These are phyloP conservation scores for Drosophila neonasuta DNA, from an alignment of 2,888 invertebrate species.

Conservation along the genomic window DNA sequence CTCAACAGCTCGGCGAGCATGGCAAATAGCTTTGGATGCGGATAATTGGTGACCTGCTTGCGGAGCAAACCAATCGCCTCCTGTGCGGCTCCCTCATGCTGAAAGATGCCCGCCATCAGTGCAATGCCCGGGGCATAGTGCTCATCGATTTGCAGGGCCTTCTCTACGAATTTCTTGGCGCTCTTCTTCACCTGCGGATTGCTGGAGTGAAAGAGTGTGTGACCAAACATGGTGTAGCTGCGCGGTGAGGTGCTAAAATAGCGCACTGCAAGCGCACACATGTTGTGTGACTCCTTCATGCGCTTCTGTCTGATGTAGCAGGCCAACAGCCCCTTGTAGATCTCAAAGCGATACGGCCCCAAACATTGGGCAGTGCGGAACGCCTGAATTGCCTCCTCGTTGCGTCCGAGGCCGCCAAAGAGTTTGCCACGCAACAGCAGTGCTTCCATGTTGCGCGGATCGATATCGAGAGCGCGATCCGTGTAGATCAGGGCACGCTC, in stretches of 20 bases:
- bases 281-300: constrained; percentile 87
- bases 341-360: constrained; percentile 84
- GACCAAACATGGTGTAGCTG: constrained; percentile 89
- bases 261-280: constrained; percentile 88
- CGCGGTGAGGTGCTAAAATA: constrained; percentile 88
- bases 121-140: constrained; percentile 88
- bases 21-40: constrained; percentile 78
- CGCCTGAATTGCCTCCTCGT: constrained; percentile 76
- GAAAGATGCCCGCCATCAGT: constrained; percentile 87
- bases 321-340: constrained; percentile 90
- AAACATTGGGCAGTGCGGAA: constrained; percentile 76
- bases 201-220: constrained; percentile 85
- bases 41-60: constrained; percentile 84
- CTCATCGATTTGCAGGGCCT: constrained; percentile 88
- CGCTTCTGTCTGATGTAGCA: constrained; percentile 88
- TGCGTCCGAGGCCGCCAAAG: constrained; percentile 74
- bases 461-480: constrained; percentile 87
- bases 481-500: constrained; percentile 88
- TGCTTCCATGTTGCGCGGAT: constrained; percentile 88
- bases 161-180: constrained; percentile 88
- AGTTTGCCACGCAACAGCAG: constrained; percentile 86
- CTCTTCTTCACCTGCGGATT: constrained; percentile 84
- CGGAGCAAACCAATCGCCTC: constrained; percentile 87
- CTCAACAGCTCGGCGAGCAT: constrained; percentile 80
- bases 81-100: constrained; percentile 86